Percentiles rank a stretch among this genome's conserved stretches.
phyloP scores from a whole-genome alignment of 2,113 vertebrate species.

The Saimiri boliviensis region DNA sequence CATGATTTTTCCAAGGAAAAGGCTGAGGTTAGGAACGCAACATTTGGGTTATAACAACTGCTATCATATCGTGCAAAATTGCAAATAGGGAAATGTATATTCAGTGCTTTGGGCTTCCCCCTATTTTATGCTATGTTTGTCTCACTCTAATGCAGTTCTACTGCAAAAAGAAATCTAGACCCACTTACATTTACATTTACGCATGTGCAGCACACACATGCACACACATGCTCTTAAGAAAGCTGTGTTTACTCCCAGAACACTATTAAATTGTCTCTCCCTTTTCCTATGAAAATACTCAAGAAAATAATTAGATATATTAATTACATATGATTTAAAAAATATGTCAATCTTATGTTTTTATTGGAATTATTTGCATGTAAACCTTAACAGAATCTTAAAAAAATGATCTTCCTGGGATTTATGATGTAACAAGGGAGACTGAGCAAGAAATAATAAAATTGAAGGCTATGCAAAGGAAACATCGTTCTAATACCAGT shows the following conservation, averaged over 20 bases:
- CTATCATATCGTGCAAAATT: not conserved
- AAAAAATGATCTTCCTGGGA: not conserved
- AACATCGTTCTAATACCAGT: not conserved
- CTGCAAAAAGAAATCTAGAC: not conserved
- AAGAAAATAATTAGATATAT: not conserved
- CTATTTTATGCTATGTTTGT: not conserved
- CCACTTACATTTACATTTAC: not conserved
- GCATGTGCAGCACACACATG: not conserved
- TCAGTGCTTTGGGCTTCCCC: not conserved
- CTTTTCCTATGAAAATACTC: not conserved
- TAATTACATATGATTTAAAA: not conserved
- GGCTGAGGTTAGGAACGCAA: constrained; percentile 29
- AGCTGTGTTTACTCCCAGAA: not conserved
- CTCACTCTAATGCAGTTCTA: not conserved
- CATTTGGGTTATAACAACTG: constrained; percentile 20
- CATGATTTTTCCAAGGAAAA: constrained; percentile 42
- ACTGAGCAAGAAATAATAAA: not conserved
- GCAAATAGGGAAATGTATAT: not conserved
- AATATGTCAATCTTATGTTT: not conserved
- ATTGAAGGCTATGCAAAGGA: not conserved
- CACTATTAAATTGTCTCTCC: not conserved
- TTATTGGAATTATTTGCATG: not conserved
- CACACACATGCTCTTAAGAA: not conserved
- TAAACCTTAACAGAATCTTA: not conserved
- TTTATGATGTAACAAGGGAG: not conserved